Evolutionary conservation across 2,113 vertebrate species (phyloP), one percentile per base, ranked within the genome.

Genomic region (Ailurus styani): DNA sequence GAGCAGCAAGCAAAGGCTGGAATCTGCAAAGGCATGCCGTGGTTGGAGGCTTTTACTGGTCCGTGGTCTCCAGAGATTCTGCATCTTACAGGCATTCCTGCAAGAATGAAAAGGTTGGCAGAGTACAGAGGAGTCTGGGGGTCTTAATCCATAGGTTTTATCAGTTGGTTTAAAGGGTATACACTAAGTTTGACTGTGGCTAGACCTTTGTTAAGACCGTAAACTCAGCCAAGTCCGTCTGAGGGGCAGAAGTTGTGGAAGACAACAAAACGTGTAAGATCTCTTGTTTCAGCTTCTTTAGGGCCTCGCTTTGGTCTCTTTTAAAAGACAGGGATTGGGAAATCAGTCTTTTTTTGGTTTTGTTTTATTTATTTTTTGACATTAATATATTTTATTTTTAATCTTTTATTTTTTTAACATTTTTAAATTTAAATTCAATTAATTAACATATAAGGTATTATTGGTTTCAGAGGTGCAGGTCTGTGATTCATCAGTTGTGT

Each of bases 221-320:
- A 40, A 47, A 73, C 68, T 25, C n/a, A 34, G 27, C 37, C 23
- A 25, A 18, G 25, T 13, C 27, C 18, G 45, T 40, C 20, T 50
- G 60, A 54, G 45, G 31, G 47, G 34, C 5, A 57, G 62, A 72
- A 42, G 27, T 23, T 54, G 47, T 17, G 86, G 60, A 52, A 60
- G 70, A 31, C 0, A 17, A 21, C 57, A 20, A 29, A 68, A 11
- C 7, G 2, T 15, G 1, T 15, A 70, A 0, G 4, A 11, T 40
- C 7, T 21, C 0, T 57, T 9, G 8, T 55, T 66, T 70, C 62
- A 42, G 23, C 34, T 37, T 52, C 62, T 21, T 62, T n/a, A 25
- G 6, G 42, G 45, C 6, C 60, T 79, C 75, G 84, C 52, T 96
- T 60, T 72, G 27, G 10, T 23, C 2, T 6, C 84, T 57, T 75